Base-by-base conservation (phyloP, 2,113 vertebrate genomes). In the Oncorhynchus keta region DNA sequence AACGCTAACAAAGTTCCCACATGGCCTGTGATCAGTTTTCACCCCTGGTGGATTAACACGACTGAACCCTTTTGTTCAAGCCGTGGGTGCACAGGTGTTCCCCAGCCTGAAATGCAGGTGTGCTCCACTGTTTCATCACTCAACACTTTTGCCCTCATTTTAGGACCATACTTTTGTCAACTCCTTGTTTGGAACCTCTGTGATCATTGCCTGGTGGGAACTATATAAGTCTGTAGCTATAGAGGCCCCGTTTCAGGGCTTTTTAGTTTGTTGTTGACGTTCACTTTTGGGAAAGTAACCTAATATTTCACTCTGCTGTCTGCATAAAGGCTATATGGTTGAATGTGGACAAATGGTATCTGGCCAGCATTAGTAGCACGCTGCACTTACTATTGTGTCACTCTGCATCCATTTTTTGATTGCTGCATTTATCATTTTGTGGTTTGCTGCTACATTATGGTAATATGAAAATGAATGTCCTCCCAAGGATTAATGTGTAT, bases 391-490 rank as follows among this genome's bases (percentile, higher is more conserved):
- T 90, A 86, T 85, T 79, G 79, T 49, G 77, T 80, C 83, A 84
- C 84, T 89, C 90, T 85, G 88, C 83, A 80, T 90, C 90, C 87
- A 77, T 91, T 89, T 87, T 91, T 64, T 92, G 91, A 94, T 93
- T 93, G 89, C 91, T 78, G 90, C 91, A 92, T 94, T 92, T 79
- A 93, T 93, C 91, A 93, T 87, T 70, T 75, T 81, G 76, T 76
- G 83, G 85, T 83, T 78, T 84, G 86, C 88, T 84, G 88, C 88
- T 86, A 89, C 90, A 90, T 91, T 92, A 93, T 92, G 91, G 87
- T 93, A 93, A 93, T 92, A 88, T 86, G 89, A 90, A 92, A 93
- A 94, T 91, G 88, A 91, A 88, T 90, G 90, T 88, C 91, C 88
- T 91, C 89, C 78, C 73, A 84, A 86, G 91, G 90, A 93, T 92